Evolutionary conservation across 2,113 vertebrate genomes (phyloP).

Genomic region (Pseudorhombus dupliciocellatus): DNA sequence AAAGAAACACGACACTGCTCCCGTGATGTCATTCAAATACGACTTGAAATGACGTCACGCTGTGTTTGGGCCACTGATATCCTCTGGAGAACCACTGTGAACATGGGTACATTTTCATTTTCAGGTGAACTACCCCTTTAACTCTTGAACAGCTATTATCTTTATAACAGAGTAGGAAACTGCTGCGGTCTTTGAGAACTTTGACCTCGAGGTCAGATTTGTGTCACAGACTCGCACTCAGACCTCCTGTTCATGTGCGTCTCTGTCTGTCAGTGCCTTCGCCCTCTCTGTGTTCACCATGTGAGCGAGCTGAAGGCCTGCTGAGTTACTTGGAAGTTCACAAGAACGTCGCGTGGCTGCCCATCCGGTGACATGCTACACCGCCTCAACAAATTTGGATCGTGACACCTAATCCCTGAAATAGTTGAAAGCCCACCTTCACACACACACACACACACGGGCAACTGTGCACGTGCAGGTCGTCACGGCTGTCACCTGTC

Average conservation of each 20-base stretch:
- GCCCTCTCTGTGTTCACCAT: slow-evolving; percentile 2
- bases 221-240: not conserved
- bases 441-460: not conserved
- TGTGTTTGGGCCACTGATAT: too few relatives aligned
- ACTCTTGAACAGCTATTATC: too few relatives aligned
- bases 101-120: too few relatives aligned
- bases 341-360: slow-evolving; percentile 3
- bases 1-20: too few relatives aligned
- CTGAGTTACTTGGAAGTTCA: slow-evolving; percentile 10
- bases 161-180: not conserved
- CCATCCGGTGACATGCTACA: slow-evolving; percentile 1
- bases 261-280: not conserved
- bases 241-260: not conserved
- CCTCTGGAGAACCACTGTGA: too few relatives aligned
- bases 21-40: too few relatives aligned
- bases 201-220: not conserved
- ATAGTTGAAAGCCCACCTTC: slow-evolving; percentile 28
- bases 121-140: too few relatives aligned
- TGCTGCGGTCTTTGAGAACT: not conserved
- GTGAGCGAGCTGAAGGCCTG: not conserved
- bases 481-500: slow-evolving; percentile 52
- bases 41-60: too few relatives aligned
- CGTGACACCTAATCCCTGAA: slow-evolving; percentile 29
- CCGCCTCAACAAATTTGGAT: slow-evolving; percentile 18
- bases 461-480: slow-evolving; percentile 4